Evolutionary conservation across 2,113 vertebrate genomes (phyloP).

Genomic region (Xiphophorus maculatus): DNA sequence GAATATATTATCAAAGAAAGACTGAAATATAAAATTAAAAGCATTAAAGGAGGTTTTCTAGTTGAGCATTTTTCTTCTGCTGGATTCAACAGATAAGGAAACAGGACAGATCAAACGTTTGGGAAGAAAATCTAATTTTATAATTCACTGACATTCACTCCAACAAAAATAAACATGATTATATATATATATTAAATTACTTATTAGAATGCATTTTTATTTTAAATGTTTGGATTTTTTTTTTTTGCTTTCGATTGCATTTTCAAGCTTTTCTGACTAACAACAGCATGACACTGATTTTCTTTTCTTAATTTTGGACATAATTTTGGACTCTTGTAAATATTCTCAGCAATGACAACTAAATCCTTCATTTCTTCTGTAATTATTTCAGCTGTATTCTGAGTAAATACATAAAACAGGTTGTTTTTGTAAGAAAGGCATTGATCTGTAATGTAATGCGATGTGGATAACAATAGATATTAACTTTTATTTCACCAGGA

Average conservation of each 20-base stretch:
- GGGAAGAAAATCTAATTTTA: not conserved
- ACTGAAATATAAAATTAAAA: not conserved
- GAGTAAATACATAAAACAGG: not conserved
- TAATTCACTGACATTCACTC: not conserved
- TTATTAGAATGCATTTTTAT: not conserved
- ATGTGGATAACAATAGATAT: not conserved
- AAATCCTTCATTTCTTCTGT: not conserved
- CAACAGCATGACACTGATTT: not conserved
- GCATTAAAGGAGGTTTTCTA: not conserved
- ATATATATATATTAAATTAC: not conserved
- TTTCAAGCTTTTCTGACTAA: not conserved
- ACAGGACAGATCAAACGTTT: not conserved
- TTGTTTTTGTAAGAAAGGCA: not conserved
- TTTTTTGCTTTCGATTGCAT: not conserved
- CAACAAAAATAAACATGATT: not conserved
- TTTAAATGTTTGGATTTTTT: not conserved
- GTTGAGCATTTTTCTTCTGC: no score
- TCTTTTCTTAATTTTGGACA: not conserved
- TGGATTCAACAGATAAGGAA: not conserved
- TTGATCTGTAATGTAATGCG: not conserved
- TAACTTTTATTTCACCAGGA: no score
- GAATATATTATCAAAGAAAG: no score
- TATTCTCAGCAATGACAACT: not conserved
- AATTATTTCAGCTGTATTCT: not conserved
- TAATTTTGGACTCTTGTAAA: not conserved